Evolutionary conservation across 2,888 invertebrate genomes (phyloP).

Genomic region (Lasioglossum leucozonium): DNA sequence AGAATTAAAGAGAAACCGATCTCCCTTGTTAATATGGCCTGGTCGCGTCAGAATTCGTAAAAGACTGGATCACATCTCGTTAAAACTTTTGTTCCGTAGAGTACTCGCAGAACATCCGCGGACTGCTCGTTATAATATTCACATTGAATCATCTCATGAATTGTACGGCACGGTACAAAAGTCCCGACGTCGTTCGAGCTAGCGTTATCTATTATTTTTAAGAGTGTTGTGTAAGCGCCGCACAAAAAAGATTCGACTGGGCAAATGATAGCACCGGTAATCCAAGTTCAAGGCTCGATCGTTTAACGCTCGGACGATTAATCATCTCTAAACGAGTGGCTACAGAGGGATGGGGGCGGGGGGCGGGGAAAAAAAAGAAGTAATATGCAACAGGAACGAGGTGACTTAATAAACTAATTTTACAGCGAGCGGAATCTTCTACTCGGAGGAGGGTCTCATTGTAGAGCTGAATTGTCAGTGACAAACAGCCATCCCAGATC

Average conservation of each 20-base stretch:
- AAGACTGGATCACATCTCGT: background rate
- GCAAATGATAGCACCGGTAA: background rate
- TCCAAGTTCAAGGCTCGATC: conserved; percentile 25
- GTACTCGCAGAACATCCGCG: background rate
- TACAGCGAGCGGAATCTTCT: conserved; percentile 1
- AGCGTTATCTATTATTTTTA: background rate
- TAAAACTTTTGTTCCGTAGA: background rate
- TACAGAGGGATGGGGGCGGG: too few species aligned
- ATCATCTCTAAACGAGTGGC: conserved; percentile 31
- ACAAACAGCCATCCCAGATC: background rate
- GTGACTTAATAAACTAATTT: conserved; percentile 27
- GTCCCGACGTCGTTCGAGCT: background rate
- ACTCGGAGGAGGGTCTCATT: background rate
- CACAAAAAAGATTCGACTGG: background rate
- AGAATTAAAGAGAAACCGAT: background rate
- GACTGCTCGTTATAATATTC: background rate
- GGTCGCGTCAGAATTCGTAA: background rate
- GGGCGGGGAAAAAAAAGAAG: background rate
- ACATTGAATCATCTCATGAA: background rate
- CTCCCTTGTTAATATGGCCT: background rate
- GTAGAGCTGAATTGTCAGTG: conserved; percentile 22
- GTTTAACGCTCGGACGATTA: conserved; percentile 21
- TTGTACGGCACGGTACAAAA: background rate
- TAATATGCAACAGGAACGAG: background rate
- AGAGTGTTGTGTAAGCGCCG: background rate